Conservation (phyloP, 2,113 vertebrate genomes). For the Orthochromis malagaraziensis region DNA sequence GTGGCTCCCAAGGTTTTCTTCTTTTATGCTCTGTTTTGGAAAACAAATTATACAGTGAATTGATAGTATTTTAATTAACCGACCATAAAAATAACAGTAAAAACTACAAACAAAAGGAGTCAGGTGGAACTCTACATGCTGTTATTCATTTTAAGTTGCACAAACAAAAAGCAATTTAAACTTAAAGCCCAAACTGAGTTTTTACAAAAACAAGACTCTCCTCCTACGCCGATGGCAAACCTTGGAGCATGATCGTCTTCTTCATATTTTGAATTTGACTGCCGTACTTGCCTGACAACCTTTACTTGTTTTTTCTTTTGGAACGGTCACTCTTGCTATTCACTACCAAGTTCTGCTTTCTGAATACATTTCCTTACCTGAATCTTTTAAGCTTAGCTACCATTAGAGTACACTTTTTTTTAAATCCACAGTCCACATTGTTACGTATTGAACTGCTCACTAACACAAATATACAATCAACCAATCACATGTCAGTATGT, state of each 20-base stretch:
- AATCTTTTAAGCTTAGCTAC: background rate
- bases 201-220: background rate
- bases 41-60: background rate
- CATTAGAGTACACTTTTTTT: background rate
- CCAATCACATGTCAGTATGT: background rate
- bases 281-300: background rate
- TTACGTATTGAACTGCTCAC: background rate
- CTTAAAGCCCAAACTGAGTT: background rate
- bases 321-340: background rate
- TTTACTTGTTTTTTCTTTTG: background rate
- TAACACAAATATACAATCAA: background rate
- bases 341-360: background rate
- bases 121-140: background rate
- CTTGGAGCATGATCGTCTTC: background rate
- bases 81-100: background rate
- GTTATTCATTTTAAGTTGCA: background rate
- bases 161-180: background rate
- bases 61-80: background rate
- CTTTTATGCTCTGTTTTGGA: background rate
- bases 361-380: background rate
- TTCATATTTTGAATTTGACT: background rate
- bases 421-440: background rate
- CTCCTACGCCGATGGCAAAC: background rate
- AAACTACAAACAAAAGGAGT: background rate
- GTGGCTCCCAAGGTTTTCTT: background rate